phyloP scores from a whole-genome alignment of 1,140 invertebrate species.

The Drosophila kikkawai region DNA sequence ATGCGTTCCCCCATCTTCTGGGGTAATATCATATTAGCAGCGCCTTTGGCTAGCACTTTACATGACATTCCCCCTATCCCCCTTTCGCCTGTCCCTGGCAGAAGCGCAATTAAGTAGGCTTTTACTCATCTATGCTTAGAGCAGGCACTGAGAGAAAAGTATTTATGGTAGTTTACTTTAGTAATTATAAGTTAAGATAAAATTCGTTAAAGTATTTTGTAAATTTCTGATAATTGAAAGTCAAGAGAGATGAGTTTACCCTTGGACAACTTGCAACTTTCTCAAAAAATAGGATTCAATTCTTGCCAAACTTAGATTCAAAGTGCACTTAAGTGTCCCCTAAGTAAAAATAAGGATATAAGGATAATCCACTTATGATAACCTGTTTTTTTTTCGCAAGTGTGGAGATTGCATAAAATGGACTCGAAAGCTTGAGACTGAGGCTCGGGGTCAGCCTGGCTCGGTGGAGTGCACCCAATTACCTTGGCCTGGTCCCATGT shows the following conservation, averaged over 20 bases:
- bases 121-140: conserved; percentile 53
- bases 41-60: conserved; percentile 71
- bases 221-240: not conserved
- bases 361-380: conserved; percentile 5
- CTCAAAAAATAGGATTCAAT: not conserved
- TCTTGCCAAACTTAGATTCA: too few relatives aligned
- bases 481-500: conserved; percentile 66
- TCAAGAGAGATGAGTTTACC: too few relatives aligned
- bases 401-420: conserved; percentile 43
- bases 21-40: conserved; percentile 73
- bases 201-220: not conserved
- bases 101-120: conserved; percentile 69
- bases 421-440: conserved; percentile 1
- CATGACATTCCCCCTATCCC: conserved; percentile 24
- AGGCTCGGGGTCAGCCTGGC: conserved; percentile 8
- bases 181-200: not conserved
- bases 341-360: conserved; percentile 1
- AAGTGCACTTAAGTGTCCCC: not conserved
- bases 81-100: conserved; percentile 3
- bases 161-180: not conserved
- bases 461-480: conserved; percentile 74
- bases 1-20: conserved; percentile 42
- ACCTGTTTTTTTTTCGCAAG: conserved; percentile 2
- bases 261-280: not conserved
- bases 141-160: conserved; percentile 20